Base-by-base conservation (phyloP, 23 tunicate species). In the Botrylloides violaceus region DNA sequence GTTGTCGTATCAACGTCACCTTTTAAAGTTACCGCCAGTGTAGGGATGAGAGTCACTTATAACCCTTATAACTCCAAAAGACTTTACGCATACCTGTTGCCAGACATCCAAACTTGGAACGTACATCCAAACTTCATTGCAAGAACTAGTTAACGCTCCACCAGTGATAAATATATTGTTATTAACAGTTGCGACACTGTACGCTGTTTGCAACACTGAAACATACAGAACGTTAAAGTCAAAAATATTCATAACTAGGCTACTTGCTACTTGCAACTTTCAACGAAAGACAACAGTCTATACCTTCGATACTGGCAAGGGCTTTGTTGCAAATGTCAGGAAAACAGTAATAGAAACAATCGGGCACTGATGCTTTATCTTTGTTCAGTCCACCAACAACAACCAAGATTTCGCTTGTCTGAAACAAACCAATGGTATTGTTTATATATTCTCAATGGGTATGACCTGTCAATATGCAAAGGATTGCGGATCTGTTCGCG, bases 11-110 rank as follows among this genome's bases (percentile, higher is more conserved):
- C n/a, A n/a, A n/a, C n/a, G n/a, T n/a, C n/a, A n/a, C n/a, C n/a
- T n/a, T n/a, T n/a, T n/a, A n/a, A n/a, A n/a, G n/a, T n/a, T n/a
- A n/a, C n/a, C n/a, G n/a, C n/a, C n/a, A n/a, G n/a, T n/a, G n/a
- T n/a, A n/a, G n/a, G n/a, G n/a, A n/a, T n/a, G n/a, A n/a, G n/a
- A n/a, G n/a, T n/a, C n/a, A n/a, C n/a, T n/a, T n/a, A n/a, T n/a
- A n/a, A n/a, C n/a, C n/a, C n/a, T n/a, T n/a, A n/a, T n/a, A n/a
- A n/a, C n/a, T n/a, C n/a, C n/a, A n/a, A n/a, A n/a, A n/a, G n/a
- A n/a, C n/a, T n/a, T n/a, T n/a, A n/a, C n/a, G n/a, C n/a, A n/a
- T 47, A 91, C 88, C 78, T 91, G 91, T 75, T 91, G 84, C 98
- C 98, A 91, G 25, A 64, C 81, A 50, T 91, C 76, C 0, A 91